Conservation (phyloP, 2,113 vertebrate genomes). For the Semicossyphus pulcher region DNA sequence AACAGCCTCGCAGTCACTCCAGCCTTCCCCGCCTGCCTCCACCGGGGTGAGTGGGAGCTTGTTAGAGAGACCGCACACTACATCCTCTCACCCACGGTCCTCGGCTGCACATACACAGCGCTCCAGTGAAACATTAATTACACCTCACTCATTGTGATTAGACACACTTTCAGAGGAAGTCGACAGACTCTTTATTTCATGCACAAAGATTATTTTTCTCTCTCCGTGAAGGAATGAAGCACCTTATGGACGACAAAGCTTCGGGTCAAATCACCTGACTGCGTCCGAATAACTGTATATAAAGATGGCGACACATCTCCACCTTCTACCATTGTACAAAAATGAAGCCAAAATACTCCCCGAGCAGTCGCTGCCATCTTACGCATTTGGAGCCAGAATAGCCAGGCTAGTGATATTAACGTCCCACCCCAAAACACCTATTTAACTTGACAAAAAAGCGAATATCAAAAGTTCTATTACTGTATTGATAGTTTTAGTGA, state of each 20-base stretch:
- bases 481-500: no score
- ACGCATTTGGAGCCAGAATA: no score
- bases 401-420: no score
- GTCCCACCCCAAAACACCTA: no score
- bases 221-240: conserved; percentile 26
- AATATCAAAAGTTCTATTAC: no score
- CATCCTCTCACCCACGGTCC: conserved; percentile 79
- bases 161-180: conserved; percentile 65
- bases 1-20: conserved; percentile 81
- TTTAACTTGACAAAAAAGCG: no score
- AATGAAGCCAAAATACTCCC: no score
- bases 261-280: conserved; percentile 32
- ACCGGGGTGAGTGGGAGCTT: conserved; percentile 80
- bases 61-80: conserved; percentile 82
- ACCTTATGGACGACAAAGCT: conserved; percentile 22
- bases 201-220: conserved; percentile 39
- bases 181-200: conserved; percentile 61
- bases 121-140: conserved; percentile 73
- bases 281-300: no score
- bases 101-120: conserved; percentile 61
- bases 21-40: conserved; percentile 80
- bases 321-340: no score
- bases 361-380: no score
- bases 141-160: conserved; percentile 78
- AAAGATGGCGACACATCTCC: no score